Percentiles rank a stretch among this genome's conserved stretches.
phyloP scores from a whole-genome alignment of 1,140 invertebrate species.

The Tetraneura akinire region DNA sequence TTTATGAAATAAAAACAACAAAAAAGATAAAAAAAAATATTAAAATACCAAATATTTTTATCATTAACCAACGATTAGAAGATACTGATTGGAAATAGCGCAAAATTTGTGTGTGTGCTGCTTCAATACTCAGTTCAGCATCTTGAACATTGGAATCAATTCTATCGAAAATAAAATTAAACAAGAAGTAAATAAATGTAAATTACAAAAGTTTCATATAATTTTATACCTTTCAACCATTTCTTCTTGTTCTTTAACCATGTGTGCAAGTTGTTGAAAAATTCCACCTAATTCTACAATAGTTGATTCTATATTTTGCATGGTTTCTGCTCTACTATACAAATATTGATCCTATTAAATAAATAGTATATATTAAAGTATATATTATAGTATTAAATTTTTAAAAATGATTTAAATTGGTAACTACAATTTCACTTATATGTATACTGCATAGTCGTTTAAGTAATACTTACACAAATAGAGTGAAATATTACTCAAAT shows the following conservation, averaged over 20 bases:
- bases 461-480: too few species aligned
- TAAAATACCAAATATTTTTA: constrained; percentile 97
- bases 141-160: constrained; percentile 98
- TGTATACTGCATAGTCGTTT: too few species aligned
- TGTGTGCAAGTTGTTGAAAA: constrained; percentile 95
- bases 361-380: neutral
- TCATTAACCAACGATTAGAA: constrained; percentile 98
- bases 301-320: constrained; percentile 99
- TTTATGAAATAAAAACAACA: constrained; percentile 87
- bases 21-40: constrained; percentile 99
- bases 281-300: constrained; percentile 99
- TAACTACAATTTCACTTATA: too few species aligned
- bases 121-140: constrained; percentile 94
- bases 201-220: neutral
- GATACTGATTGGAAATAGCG: constrained; percentile 98
- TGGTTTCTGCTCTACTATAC: constrained; percentile 90
- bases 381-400: too few species aligned
- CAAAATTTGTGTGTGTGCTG: constrained; percentile 93
- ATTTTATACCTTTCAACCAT: constrained; percentile 80
- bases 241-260: constrained; percentile 99
- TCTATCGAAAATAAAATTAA: constrained; percentile 62
- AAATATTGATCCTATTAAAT: constrained; percentile 78
- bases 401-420: too few species aligned
- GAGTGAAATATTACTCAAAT: too few species aligned
- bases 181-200: neutral